Percentiles rank a stretch among this genome's conserved stretches.
Evolutionary conservation across 2,888 invertebrate genomes (phyloP).

Genomic region (Mesodorylaimus sp.): DNA sequence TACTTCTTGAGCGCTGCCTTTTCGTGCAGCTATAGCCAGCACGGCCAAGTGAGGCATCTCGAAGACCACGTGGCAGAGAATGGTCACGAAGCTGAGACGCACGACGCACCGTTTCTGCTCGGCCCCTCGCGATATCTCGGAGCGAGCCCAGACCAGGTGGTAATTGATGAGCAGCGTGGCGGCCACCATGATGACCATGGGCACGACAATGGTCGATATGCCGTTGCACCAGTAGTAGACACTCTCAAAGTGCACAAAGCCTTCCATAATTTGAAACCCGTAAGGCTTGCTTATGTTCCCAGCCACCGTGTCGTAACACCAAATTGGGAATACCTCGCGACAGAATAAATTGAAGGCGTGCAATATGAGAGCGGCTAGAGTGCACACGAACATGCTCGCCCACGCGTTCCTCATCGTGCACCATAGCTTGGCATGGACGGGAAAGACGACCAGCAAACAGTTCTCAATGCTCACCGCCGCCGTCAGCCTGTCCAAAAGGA

Average conservation of each 20-base stretch:
- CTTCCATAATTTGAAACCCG: neutral
- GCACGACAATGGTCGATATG: conserved; percentile 2
- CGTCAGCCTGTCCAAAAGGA: conserved; percentile 13
- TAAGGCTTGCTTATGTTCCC: neutral
- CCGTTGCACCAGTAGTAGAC: neutral
- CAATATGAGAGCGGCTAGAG: conserved; percentile 4
- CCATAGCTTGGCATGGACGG: conserved; percentile 1
- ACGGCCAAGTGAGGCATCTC: conserved; percentile 8
- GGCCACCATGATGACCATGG: conserved; percentile 1
- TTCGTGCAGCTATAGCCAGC: neutral
- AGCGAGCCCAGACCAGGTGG: neutral
- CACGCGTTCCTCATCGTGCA: conserved; percentile 6
- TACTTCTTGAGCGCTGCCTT: neutral
- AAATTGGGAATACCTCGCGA: conserved; percentile 1
- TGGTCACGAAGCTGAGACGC: conserved; percentile 10
- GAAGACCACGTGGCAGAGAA: conserved; percentile 11
- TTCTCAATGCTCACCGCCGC: conserved; percentile 11
- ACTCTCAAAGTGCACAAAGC: neutral
- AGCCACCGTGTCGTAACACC: neutral
- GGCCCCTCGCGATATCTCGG: neutral
- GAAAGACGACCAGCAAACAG: conserved; percentile 11
- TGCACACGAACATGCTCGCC: neutral
- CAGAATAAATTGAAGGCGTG: conserved; percentile 6
- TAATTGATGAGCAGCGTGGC: conserved; percentile 4
- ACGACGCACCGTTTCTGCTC: conserved; percentile 12